Conservation (phyloP, 1,140 invertebrate genomes). For the Drosophila kurseongensis region DNA sequence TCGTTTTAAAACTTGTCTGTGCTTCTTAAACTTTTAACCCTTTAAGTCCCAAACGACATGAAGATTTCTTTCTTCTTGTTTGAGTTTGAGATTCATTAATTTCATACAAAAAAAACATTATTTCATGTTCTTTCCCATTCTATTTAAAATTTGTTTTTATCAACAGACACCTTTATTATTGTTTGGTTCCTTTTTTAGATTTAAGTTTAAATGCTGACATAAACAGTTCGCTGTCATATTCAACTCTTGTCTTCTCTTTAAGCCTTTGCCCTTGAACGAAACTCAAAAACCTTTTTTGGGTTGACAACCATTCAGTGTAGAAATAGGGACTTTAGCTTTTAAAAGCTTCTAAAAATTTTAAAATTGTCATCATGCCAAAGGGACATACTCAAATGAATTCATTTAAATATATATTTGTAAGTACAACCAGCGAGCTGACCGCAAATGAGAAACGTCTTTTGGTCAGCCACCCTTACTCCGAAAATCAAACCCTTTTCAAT, state of each 20-base stretch:
- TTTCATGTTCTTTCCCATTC: no score
- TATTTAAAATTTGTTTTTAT: no score
- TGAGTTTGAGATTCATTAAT: no score
- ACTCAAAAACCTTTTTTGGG: neutral
- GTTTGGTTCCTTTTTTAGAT: neutral
- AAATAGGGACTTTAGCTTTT: conserved; percentile 6
- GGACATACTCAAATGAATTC: conserved; percentile 1
- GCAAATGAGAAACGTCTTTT: conserved; percentile 48
- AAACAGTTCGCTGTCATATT: neutral
- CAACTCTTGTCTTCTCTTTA: neutral
- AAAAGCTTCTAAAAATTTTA: conserved; percentile 24
- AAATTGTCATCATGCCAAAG: conserved; percentile 39
- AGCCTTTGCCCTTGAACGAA: conserved; percentile 2
- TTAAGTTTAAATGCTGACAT: neutral
- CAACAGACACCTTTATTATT: no score
- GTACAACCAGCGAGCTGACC: conserved; percentile 15
- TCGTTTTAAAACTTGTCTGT: no score
- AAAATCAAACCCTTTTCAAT: conserved; percentile 65
- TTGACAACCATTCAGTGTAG: neutral
- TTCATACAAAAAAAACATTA: no score
- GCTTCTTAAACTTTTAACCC: no score
- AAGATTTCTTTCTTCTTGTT: no score
- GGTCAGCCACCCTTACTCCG: conserved; percentile 41
- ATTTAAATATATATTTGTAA: conserved; percentile 9
- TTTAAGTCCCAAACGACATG: no score